Percentiles rank a stretch among this genome's conserved stretches.
Evolutionary conservation across 2,113 vertebrate genomes (phyloP).

Genomic region (Manacus vitellinus): DNA sequence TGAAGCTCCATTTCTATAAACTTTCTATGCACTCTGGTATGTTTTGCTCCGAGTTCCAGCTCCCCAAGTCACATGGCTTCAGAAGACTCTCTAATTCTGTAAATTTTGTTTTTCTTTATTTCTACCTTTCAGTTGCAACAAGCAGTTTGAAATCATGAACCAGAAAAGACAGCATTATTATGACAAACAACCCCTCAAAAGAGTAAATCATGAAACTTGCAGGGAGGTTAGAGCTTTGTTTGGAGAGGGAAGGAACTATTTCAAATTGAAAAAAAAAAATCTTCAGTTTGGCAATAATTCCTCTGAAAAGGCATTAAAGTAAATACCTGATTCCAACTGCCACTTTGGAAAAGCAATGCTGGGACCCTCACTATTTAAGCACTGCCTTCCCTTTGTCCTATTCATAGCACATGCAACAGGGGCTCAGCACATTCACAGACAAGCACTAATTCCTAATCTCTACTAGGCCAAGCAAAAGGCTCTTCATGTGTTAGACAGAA

Average conservation of each 20-base stretch:
- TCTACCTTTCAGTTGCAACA: neutral
- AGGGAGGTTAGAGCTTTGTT: neutral
- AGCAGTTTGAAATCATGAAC: neutral
- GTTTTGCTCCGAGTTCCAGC: neutral
- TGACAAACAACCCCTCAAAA: neutral
- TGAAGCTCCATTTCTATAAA: neutral
- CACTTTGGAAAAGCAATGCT: neutral
- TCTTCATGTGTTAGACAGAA: slow-evolving; percentile 49
- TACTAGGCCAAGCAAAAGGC: slow-evolving; percentile 52
- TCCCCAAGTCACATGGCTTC: neutral
- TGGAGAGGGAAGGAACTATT: neutral
- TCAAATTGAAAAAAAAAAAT: neutral
- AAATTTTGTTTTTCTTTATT: neutral
- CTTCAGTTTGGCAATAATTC: neutral
- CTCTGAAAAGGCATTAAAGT: neutral
- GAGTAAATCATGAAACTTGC: neutral
- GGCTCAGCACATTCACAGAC: slow-evolving; percentile 42
- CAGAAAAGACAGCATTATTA: neutral
- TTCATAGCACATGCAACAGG: slow-evolving; percentile 22
- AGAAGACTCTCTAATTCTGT: neutral
- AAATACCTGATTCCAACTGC: neutral
- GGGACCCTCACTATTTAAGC: neutral
- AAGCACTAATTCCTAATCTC: slow-evolving; percentile 65
- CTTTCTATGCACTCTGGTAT: neutral
- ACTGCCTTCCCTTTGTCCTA: slow-evolving; percentile 41